These are phyloP conservation scores for Lampropteryx suffumata DNA, from an alignment of 2,888 invertebrate species.

Conservation along the genomic window DNA sequence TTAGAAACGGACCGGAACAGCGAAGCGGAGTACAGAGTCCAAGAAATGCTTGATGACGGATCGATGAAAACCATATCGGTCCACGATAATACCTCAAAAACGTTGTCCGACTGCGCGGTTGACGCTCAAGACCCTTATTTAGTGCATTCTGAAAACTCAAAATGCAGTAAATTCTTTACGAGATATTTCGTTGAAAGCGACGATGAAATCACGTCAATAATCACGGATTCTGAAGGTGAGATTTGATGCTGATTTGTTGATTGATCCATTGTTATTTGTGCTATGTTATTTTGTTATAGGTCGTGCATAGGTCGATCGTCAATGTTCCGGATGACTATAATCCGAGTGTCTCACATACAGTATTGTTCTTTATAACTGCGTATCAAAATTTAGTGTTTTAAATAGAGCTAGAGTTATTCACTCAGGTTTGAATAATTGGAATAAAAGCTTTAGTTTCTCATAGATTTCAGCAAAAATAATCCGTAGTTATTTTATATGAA, in stretches of 20 bases:
- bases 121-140: slow-evolving; percentile 75
- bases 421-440: no score
- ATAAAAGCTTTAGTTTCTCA: no score
- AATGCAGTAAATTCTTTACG: slow-evolving; percentile 86
- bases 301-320: no score
- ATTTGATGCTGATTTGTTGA: background rate
- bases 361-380: no score
- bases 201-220: slow-evolving; percentile 87
- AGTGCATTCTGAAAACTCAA: slow-evolving; percentile 79
- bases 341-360: no score
- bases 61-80: slow-evolving; percentile 76
- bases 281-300: no score
- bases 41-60: slow-evolving; percentile 78
- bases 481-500: no score
- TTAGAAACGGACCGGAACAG: slow-evolving; percentile 69
- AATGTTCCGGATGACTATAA: no score
- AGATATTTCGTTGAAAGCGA: slow-evolving; percentile 87
- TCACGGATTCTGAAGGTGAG: slow-evolving; percentile 88
- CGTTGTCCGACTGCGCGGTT: slow-evolving; percentile 72
- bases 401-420: no score
- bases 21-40: slow-evolving; percentile 76
- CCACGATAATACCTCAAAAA: slow-evolving; percentile 78
- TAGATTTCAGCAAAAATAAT: no score
- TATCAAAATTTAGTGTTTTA: no score
- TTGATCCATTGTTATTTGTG: no score